Evolutionary conservation across 92 coral and sea anemone species (phyloP), one percentile per base, ranked within the genome.

Genomic region (Muricea muricata): DNA sequence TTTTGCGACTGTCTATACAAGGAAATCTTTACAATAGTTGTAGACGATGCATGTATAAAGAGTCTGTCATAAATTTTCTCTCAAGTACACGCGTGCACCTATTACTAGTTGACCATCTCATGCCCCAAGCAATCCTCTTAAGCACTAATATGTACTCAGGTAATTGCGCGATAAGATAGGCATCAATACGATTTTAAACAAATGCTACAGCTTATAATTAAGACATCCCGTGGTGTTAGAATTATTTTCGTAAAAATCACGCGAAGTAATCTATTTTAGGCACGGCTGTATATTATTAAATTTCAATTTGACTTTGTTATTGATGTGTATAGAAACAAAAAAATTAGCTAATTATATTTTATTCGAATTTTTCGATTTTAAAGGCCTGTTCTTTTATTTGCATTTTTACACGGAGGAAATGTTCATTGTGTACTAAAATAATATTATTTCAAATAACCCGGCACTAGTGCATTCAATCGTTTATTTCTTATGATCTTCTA

Each of bases 401-500:
- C 29, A 63, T 28, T 24, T 57, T 57, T 32, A 63, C 39, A 63
- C 70, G 70, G 30, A 10, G n/a, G 30, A 63, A 63, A 28, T n/a
- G 70, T 63, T 63, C 37, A 26, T 18, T 30, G 30, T 18, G 1
- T 18, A 52, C 60, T 52, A 20, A 18, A 35, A 63, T 63, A 63
- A 63, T 13, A 60, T 34, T 60, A 60, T 54, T 54, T 54, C 23
- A 23, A 60, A 60, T 60, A 6, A 60, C 1, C 28, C 68, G 68
- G 68, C 70, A 63, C 17, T 63, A 17, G 30, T 63, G 70, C 37
- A 63, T 52, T 17, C 2, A 48, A 25, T 52, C 60, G 20, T 63
- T 63, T 63, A 63, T 63, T 63, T 28, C 70, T 63, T 10, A 63
- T 63, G 70, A 63, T 63, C 37, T 63, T 63, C 70, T 63, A 52